Conservation (phyloP, 64 coral and sea anemone genomes). For the Acropora yongei region DNA sequence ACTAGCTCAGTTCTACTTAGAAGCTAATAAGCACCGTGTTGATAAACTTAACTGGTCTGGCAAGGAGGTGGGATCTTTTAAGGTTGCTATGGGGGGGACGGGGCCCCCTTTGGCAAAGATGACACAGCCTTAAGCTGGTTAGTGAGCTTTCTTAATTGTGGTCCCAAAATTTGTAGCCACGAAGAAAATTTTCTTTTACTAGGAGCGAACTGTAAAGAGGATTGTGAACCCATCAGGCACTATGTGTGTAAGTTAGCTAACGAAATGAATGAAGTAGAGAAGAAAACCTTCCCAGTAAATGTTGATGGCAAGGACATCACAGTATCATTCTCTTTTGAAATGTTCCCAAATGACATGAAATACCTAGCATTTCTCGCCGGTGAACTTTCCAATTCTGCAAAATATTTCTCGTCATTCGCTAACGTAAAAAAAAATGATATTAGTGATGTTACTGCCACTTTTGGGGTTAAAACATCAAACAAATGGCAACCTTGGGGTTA, state of each 20-base stretch:
- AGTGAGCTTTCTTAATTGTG: conserved; percentile 64
- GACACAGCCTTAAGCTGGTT: conserved; percentile 43
- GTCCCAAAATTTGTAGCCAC: conserved; percentile 25
- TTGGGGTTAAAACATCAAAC: background rate
- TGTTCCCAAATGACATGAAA: background rate
- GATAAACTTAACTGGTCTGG: conserved; percentile 64
- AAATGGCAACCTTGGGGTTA: conserved; percentile 29
- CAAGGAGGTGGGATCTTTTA: conserved; percentile 40
- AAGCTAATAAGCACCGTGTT: conserved; percentile 9
- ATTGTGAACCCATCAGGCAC: background rate
- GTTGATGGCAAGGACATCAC: conserved; percentile 5
- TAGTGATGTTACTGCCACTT: background rate
- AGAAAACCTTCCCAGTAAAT: conserved; percentile 8
- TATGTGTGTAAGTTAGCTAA: conserved; percentile 16
- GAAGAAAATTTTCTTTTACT: conserved; percentile 52
- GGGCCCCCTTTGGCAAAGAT: conserved; percentile 55
- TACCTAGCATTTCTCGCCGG: no score
- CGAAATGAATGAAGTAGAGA: conserved; percentile 40
- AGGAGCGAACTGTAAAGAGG: conserved; percentile 52
- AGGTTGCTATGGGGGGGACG: conserved; percentile 52
- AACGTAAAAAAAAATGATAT: conserved; percentile 1
- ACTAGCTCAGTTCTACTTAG: conserved; percentile 64
- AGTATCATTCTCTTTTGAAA: conserved; percentile 49
- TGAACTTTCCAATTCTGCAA: no score
- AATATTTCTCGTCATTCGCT: background rate